Evolutionary conservation across 1,140 invertebrate species (phyloP).

Genomic region (Fopius arisanus): DNA sequence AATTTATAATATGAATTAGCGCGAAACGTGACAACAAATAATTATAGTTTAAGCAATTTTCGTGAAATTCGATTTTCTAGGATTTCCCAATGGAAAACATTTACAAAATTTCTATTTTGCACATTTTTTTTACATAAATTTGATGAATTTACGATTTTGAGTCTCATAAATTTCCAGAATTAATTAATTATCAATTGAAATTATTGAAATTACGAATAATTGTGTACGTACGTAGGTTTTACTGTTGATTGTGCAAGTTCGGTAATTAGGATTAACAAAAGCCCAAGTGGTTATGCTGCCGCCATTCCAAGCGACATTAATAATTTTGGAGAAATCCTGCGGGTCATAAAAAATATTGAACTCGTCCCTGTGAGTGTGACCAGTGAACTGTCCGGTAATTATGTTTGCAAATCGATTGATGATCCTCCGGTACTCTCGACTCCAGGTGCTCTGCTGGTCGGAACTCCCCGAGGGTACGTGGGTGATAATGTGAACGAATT

Average conservation of each 20-base stretch:
- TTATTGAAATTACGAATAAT: background rate
- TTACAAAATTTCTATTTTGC: no score
- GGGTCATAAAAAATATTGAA: slow-evolving; percentile 72
- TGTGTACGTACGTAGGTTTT: slow-evolving; percentile 67
- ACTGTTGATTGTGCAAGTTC: slow-evolving; percentile 75
- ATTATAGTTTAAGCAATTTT: no score
- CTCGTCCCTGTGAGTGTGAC: slow-evolving; percentile 82
- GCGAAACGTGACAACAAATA: no score
- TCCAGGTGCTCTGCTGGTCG: slow-evolving; percentile 72
- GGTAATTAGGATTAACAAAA: slow-evolving; percentile 82
- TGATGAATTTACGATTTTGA: no score
- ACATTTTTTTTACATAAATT: no score
- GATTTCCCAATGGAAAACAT: no score
- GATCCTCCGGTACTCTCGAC: slow-evolving; percentile 70
- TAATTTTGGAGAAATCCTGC: slow-evolving; percentile 62
- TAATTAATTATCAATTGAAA: no score
- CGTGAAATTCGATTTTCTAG: no score
- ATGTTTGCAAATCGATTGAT: slow-evolving; percentile 71
- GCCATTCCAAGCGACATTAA: slow-evolving; percentile 78
- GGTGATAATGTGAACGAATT: slow-evolving; percentile 83
- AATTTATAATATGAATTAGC: no score
- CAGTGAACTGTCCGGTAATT: slow-evolving; percentile 81
- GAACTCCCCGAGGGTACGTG: slow-evolving; percentile 82
- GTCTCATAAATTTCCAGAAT: no score
- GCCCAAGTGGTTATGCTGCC: slow-evolving; percentile 75